phyloP scores from a whole-genome alignment of 2,113 vertebrate genomes.

The Morone saxatilis region DNA sequence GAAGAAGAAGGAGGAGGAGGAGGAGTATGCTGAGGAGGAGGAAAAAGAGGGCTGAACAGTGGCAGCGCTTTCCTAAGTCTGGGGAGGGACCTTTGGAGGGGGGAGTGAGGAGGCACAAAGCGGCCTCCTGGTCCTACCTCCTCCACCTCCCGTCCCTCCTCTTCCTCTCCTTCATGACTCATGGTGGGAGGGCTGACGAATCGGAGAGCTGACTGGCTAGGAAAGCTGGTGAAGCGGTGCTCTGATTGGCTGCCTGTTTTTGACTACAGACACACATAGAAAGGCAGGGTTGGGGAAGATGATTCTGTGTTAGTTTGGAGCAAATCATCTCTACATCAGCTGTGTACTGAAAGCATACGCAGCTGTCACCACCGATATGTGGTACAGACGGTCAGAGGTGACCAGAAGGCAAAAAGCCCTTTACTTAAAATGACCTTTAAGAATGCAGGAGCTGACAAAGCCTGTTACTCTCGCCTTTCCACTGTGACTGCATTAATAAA shows the following conservation, averaged over 20 bases:
- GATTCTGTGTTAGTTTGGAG: not conserved
- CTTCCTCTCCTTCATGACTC: conserved; percentile 59
- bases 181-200: conserved; percentile 60
- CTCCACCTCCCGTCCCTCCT: conserved; percentile 67
- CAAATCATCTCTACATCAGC: not conserved
- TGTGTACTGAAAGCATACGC: not conserved
- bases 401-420: not conserved
- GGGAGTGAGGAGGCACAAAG: conserved; percentile 68
- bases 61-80: conserved; percentile 66
- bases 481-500: too few species aligned
- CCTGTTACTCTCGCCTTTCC: too few species aligned
- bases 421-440: not conserved
- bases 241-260: conserved; percentile 79
- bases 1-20: conserved; percentile 61
- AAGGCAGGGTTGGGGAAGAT: conserved; percentile 44
- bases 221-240: conserved; percentile 75
- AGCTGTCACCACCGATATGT: not conserved
- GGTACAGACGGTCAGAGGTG: not conserved
- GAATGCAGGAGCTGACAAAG: not conserved
- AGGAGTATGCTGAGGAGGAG: conserved; percentile 63
- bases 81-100: conserved; percentile 65
- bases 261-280: conserved; percentile 77
- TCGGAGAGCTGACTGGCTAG: conserved; percentile 73
- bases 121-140: conserved; percentile 68
- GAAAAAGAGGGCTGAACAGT: conserved; percentile 53